Conservation (phyloP, 2,888 invertebrate genomes). For the Sisyra terminalis region DNA sequence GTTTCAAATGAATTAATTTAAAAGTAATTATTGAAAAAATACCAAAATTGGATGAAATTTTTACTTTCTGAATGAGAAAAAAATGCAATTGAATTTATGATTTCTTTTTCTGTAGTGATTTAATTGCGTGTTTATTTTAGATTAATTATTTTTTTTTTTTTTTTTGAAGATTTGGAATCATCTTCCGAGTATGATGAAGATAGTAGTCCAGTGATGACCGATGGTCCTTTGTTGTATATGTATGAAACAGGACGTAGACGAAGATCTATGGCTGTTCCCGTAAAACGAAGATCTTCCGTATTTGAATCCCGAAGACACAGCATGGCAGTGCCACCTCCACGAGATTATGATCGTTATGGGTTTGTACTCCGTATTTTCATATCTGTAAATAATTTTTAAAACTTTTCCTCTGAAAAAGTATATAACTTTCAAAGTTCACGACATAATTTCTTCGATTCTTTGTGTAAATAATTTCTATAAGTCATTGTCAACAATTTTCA, state of each 20-base stretch:
- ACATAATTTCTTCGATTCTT: too few relatives aligned
- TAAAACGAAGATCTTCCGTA: constrained; percentile 17
- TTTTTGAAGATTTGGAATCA: constrained; percentile 11
- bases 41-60: too few relatives aligned
- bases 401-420: too few relatives aligned
- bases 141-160: not conserved
- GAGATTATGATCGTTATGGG: constrained; percentile 16
- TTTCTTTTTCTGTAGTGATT: not conserved
- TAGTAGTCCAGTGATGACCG: constrained; percentile 13
- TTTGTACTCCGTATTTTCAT: too few relatives aligned
- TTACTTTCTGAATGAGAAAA: too few relatives aligned
- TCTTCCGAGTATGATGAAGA: constrained; percentile 13
- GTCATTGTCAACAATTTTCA: too few relatives aligned
- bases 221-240: constrained; percentile 19
- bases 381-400: too few relatives aligned
- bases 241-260: constrained; percentile 20
- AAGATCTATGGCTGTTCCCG: constrained; percentile 21
- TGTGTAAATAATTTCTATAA: too few relatives aligned
- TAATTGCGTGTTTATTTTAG: not conserved
- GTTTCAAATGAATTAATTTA: too few relatives aligned
- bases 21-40: too few relatives aligned
- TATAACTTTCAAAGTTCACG: too few relatives aligned
- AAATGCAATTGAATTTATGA: too few relatives aligned
- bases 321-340: constrained; percentile 8
- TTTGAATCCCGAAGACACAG: constrained; percentile 16